Evolutionary conservation across 2,797 vertebrate genomes (phyloP).

Genomic region (Tauraco hartlaubi): DNA sequence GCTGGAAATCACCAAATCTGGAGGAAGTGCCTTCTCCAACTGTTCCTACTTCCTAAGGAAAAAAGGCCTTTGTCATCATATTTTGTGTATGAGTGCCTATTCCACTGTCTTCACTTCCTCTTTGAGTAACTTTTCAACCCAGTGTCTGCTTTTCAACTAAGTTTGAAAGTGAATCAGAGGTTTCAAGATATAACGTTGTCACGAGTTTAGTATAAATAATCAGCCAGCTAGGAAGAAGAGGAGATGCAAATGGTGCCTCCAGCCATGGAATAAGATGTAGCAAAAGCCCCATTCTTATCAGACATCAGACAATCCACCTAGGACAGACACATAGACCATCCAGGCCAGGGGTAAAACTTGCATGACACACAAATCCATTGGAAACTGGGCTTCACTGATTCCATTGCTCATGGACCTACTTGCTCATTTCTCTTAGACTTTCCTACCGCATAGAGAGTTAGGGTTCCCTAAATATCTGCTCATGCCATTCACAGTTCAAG

Average conservation of each 20-base stretch:
- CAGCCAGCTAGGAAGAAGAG: neutral
- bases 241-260: neutral
- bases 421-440: neutral
- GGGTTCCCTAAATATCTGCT: neutral
- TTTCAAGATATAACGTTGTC: neutral
- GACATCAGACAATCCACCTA: neutral
- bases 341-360: neutral
- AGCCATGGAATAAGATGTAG: neutral
- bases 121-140: neutral
- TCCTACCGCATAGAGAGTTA: neutral
- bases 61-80: neutral
- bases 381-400: neutral
- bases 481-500: neutral
- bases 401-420: neutral
- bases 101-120: conserved; percentile 39
- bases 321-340: neutral
- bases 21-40: neutral
- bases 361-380: neutral
- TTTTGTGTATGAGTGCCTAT: neutral
- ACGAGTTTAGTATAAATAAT: neutral
- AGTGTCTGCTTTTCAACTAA: neutral
- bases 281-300: neutral
- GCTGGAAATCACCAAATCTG: neutral
- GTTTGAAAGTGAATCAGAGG: neutral
- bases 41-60: neutral